These are phyloP conservation scores for Whitmania pigra DNA, from an alignment of 1,140 invertebrate species.

Conservation along the genomic window DNA sequence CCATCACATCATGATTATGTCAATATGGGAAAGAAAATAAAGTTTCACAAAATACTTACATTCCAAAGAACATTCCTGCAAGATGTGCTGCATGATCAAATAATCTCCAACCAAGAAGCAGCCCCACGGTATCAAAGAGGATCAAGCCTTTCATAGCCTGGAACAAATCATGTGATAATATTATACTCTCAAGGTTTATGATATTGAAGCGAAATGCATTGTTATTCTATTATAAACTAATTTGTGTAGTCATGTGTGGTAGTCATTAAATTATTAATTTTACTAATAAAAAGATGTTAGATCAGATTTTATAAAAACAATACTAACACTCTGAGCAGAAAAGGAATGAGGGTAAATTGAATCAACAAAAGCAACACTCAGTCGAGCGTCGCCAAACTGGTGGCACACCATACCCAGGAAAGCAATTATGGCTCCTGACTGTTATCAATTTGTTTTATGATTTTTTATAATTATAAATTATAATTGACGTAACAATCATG, in stretches of 20 bases:
- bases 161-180: conserved; percentile 30
- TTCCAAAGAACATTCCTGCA: conserved; percentile 76
- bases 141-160: conserved; percentile 77
- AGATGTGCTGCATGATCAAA: conserved; percentile 98
- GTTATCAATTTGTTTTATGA: conserved; percentile 31
- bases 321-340: conserved; percentile 62
- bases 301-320: no score
- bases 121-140: conserved; percentile 63
- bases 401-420: conserved; percentile 73
- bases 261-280: no score
- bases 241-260: no score
- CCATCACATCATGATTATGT: conserved; percentile 16
- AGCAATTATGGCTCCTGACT: conserved; percentile 83
- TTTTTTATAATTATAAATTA: no score
- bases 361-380: conserved; percentile 72
- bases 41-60: conserved; percentile 48
- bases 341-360: conserved; percentile 64
- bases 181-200: conserved; percentile 17
- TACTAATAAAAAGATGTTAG: no score
- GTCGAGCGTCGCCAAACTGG: conserved; percentile 65
- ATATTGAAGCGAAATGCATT: no score
- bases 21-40: conserved; percentile 8
- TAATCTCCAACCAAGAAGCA: conserved; percentile 73
- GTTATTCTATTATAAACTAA: no score
- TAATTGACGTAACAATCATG: no score